Evolutionary conservation across 1,140 invertebrate species (phyloP), one percentile per base, ranked within the genome.

Genomic region (Berghia stephanieae): DNA sequence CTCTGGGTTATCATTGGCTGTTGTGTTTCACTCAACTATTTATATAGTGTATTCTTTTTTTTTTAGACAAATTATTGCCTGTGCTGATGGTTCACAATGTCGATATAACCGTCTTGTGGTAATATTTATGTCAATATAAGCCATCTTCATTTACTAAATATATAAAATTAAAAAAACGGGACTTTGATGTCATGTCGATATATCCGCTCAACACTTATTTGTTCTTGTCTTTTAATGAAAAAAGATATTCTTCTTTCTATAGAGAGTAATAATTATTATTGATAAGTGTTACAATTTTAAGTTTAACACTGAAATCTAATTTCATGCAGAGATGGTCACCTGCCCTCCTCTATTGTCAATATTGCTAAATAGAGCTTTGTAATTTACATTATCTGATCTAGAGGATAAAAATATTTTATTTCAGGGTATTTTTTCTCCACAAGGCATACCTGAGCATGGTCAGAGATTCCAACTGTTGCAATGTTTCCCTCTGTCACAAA

Each of bases 391-490:
- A n/a, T n/a, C n/a, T 13, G 40, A 18, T 42, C 24, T 42, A 36
- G 24, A 42, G 18, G 36, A n/a, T n/a, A 49, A n/a, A 49, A n/a
- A 13, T 49, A 49, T 49, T 49, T 49, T 49, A 13, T 49, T 13
- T n/a, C 13, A n/a, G 46, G 46, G 13, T n/a, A 13, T 13, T 49
- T 13, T 13, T 49, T 27, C 21, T 34, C 49, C 21, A 10, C 36
- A 49, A 55, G 34, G 66, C 55, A 78, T 76, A 84, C 86, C 81
- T 87, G 84, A 66, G 86, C 86, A 84, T 86, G 86, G 44, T 84
- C 74, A 76, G 86, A 83, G 42, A 87, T 86, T 63, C 86, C 86
- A 38, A 87, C 82, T 46, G 80, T 85, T 34, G 81, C 84, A 21
- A 78, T 67, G 49, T 75, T 79, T 24, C 49, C 57, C 0, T 73